A percentile compares a stretch with the other conserved stretches of the same genome.
Conservation (phyloP, 2,888 invertebrate species). For the Netelia virgata region DNA sequence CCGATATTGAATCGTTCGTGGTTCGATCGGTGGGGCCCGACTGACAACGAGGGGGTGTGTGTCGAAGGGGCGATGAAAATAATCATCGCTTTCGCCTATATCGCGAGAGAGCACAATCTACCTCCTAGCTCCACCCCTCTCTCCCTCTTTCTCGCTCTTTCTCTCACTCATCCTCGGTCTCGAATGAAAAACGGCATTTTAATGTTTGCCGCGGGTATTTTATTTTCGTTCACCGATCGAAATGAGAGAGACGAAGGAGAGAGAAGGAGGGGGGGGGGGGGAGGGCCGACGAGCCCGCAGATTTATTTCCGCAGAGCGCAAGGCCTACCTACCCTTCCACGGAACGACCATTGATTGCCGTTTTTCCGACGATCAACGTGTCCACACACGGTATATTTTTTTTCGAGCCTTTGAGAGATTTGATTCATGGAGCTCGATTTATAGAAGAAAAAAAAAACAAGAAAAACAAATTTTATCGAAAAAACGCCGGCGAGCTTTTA, state of each 20-base stretch:
- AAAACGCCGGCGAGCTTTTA: too few relatives aligned
- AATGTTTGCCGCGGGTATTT: constrained; percentile 47
- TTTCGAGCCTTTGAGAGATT: constrained; percentile 21
- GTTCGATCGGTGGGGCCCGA: neutral
- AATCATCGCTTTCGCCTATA: neutral
- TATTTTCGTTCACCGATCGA: constrained; percentile 50
- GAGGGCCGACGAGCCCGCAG: neutral
- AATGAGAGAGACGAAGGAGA: neutral
- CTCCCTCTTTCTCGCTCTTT: too few relatives aligned
- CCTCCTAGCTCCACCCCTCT: too few relatives aligned
- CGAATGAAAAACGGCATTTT: constrained; percentile 56
- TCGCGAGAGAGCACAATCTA: neutral
- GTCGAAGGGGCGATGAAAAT: neutral
- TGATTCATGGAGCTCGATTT: constrained; percentile 17
- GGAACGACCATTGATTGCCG: neutral
- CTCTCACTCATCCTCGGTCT: neutral
- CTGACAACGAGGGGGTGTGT: neutral
- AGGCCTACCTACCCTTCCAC: neutral
- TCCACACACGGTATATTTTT: neutral
- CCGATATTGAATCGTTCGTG: constrained; percentile 26
- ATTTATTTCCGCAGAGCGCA: constrained; percentile 31
- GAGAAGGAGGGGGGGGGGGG: too few relatives aligned
- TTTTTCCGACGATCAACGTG: constrained; percentile 3
- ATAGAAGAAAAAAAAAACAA: too few relatives aligned
- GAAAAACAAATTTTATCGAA: too few relatives aligned